Percentiles rank a stretch among this genome's conserved stretches.
phyloP scores from a whole-genome alignment of 2,113 vertebrate genomes.

The Paraplagusia blochii region DNA sequence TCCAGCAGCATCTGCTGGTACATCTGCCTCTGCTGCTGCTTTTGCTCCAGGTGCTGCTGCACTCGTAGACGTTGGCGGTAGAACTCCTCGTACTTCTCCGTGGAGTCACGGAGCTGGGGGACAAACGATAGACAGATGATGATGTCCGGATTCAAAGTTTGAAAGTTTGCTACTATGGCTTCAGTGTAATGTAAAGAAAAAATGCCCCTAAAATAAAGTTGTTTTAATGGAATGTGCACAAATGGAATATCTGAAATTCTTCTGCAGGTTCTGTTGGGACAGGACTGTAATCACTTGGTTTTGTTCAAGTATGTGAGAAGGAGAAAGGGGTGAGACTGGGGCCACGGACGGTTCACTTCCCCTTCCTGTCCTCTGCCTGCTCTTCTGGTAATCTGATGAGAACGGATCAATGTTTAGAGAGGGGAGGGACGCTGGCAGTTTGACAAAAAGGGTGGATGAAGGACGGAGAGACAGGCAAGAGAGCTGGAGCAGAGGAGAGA shows the following conservation, averaged over 20 bases:
- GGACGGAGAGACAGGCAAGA: constrained; percentile 8
- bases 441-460: neutral
- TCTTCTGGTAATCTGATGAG: constrained; percentile 40
- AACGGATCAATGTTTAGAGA: constrained; percentile 10
- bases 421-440: constrained; percentile 7
- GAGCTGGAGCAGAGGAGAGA: neutral
- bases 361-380: constrained; percentile 47
- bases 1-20: constrained; percentile 98
- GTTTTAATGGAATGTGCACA: too few species aligned
- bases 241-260: neutral
- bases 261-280: constrained; percentile 1
- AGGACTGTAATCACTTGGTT: constrained; percentile 10
- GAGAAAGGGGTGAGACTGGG: constrained; percentile 25
- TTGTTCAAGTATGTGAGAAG: constrained; percentile 26
- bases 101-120: constrained; percentile 87
- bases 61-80: constrained; percentile 93
- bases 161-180: too few species aligned
- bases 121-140: neutral
- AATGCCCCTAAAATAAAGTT: too few species aligned
- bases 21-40: constrained; percentile 92
- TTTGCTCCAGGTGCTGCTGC: constrained; percentile 97
- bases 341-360: constrained; percentile 40
- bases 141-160: too few species aligned
- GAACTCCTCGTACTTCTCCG: constrained; percentile 96
- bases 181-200: too few species aligned